A percentile compares a stretch with the other conserved stretches of the same genome.
Evolutionary conservation across 2,797 vertebrate genomes (phyloP).

Genomic region (Pipistrellus kuhlii): DNA sequence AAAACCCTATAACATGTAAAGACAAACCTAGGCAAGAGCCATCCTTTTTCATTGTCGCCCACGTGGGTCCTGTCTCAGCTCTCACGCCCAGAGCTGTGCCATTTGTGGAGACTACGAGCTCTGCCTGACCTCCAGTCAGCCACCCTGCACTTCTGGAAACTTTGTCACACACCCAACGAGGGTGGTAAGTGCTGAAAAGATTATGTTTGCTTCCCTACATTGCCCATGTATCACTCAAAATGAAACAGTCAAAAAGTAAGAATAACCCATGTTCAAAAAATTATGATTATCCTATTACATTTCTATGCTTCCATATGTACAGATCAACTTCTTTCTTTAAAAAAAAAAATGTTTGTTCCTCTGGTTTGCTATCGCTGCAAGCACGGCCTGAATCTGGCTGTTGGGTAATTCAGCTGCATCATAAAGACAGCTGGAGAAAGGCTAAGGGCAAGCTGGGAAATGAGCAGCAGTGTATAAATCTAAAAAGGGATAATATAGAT

Average conservation of each 20-base stretch:
- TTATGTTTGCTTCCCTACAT: background rate
- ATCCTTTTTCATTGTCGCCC: too few relatives aligned
- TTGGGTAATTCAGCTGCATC: background rate
- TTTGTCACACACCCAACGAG: background rate
- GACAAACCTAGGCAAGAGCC: accelerated
- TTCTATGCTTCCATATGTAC: background rate
- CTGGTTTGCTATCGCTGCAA: background rate
- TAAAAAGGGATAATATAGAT: background rate
- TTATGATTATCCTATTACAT: background rate
- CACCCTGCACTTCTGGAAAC: background rate
- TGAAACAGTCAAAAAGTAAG: conserved; percentile 8
- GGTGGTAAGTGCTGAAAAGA: background rate
- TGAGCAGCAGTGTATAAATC: background rate
- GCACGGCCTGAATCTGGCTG: background rate
- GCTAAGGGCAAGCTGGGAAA: background rate
- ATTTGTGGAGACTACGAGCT: background rate
- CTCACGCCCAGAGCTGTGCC: background rate
- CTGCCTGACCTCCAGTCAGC: background rate
- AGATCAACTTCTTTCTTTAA: background rate
- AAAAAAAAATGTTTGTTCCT: background rate
- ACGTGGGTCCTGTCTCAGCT: accelerated
- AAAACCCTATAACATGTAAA: background rate
- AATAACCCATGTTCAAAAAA: background rate
- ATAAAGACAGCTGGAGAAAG: background rate
- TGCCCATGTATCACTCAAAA: background rate